Conservation (phyloP, 2,888 invertebrate species). For the Clitarchus hookeri region DNA sequence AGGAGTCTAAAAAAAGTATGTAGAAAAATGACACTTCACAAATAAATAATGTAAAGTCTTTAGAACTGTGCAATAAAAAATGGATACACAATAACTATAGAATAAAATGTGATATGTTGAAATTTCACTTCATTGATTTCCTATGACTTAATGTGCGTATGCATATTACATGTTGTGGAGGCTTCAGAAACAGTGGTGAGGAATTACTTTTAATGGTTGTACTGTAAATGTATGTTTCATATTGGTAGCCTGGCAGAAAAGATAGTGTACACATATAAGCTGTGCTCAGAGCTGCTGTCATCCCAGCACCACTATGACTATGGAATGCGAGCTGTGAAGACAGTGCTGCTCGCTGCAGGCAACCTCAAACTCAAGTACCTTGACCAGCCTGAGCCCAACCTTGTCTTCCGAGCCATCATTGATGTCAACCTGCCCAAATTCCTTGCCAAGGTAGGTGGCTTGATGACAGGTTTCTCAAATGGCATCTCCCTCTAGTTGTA, state of each 20-base stretch:
- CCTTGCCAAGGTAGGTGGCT: conserved; percentile 66
- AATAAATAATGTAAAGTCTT: too few species aligned
- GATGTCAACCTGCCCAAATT: conserved; percentile 97
- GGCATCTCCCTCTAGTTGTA: too few species aligned
- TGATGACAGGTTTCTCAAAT: too few species aligned
- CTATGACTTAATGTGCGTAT: too few species aligned
- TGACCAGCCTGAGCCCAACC: conserved; percentile 74
- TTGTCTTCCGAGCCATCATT: conserved; percentile 87
- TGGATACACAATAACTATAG: not conserved
- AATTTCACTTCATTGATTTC: not conserved
- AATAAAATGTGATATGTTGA: not conserved
- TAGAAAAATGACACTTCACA: too few species aligned
- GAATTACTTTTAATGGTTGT: not conserved
- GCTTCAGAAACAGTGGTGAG: too few species aligned
- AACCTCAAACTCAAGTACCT: conserved; percentile 85
- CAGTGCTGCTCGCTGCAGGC: conserved; percentile 83
- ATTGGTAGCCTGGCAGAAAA: conserved; percentile 74
- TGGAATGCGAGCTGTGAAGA: conserved; percentile 89
- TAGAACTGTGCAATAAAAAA: too few species aligned
- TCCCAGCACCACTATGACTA: conserved; percentile 96
- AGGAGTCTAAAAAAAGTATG: too few species aligned
- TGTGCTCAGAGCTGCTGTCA: conserved; percentile 92
- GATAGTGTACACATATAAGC: conserved; percentile 93
- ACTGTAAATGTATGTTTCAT: conserved; percentile 21
- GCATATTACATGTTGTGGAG: too few species aligned